Conservation (phyloP, 2,113 vertebrate species). For the Melanocharis versteri region DNA sequence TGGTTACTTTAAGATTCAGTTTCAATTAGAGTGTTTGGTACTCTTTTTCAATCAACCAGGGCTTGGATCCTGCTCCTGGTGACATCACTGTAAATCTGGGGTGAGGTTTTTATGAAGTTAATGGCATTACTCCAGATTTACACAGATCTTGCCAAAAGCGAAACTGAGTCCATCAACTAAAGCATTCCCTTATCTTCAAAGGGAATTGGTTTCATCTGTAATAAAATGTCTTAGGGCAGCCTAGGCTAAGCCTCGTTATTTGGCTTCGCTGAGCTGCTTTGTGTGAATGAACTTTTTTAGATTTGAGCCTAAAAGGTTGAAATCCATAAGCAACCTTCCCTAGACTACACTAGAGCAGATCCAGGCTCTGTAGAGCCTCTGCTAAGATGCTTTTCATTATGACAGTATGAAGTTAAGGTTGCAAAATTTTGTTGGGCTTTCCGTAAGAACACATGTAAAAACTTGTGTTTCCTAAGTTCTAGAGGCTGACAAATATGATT, state of each 20-base stretch:
- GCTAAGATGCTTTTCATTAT: neutral
- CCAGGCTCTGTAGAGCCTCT: neutral
- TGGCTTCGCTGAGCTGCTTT: neutral
- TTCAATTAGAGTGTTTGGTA: neutral
- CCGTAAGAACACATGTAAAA: neutral
- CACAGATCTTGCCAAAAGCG: neutral
- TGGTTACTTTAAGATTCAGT: neutral
- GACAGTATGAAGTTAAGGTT: neutral
- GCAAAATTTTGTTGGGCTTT: neutral
- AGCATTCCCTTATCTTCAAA: conserved; percentile 35
- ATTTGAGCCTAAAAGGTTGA: neutral
- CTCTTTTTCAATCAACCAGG: neutral
- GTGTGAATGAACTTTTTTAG: neutral
- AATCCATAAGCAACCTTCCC: neutral
- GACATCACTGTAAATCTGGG: conserved; percentile 26
- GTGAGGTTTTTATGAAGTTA: neutral
- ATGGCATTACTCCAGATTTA: conserved; percentile 32
- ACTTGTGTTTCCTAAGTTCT: neutral
- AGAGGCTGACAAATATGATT: neutral
- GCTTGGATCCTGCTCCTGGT: neutral
- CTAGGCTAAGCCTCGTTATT: neutral
- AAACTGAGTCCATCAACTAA: neutral
- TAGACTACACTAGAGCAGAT: neutral
- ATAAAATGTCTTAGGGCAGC: conserved; percentile 19
- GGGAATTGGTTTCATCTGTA: conserved; percentile 34